Percentiles rank a stretch among this genome's conserved stretches.
phyloP scores from a whole-genome alignment of 2,797 vertebrate species.

The Lepus oiostolus region DNA sequence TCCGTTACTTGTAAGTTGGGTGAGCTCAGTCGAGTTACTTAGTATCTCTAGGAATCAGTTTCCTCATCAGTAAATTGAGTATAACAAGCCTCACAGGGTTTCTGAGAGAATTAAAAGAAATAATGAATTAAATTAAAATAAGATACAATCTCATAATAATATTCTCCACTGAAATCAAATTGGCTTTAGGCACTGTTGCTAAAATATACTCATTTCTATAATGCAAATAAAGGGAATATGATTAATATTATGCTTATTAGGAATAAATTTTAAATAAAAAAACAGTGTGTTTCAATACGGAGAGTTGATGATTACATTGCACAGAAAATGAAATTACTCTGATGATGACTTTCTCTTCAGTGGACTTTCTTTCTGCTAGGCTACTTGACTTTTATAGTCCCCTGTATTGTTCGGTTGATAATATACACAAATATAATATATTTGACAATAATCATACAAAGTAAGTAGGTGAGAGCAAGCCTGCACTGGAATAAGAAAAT shows the following conservation, averaged over 20 bases:
- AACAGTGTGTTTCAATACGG: slow-evolving; percentile 61
- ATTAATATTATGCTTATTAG: slow-evolving; percentile 68
- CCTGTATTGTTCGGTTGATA: not conserved
- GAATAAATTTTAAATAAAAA: slow-evolving; percentile 69
- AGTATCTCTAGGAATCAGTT: not conserved
- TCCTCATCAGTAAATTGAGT: slow-evolving; percentile 31
- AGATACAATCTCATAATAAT: slow-evolving; percentile 54
- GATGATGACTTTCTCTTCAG: slow-evolving; percentile 69
- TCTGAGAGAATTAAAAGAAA: slow-evolving; percentile 20
- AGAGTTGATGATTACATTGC: not conserved
- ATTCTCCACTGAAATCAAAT: not conserved
- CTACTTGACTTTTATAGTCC: slow-evolving; percentile 59
- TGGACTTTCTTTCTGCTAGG: slow-evolving; percentile 48
- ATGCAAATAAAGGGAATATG: slow-evolving; percentile 61
- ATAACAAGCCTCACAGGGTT: not conserved
- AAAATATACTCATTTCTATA: slow-evolving; percentile 68
- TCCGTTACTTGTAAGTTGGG: not conserved
- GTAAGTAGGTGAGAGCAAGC: not conserved
- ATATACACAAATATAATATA: not conserved
- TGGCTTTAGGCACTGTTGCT: slow-evolving; percentile 71
- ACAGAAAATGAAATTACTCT: slow-evolving; percentile 67
- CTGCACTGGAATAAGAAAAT: not conserved
- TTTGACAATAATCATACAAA: not conserved
- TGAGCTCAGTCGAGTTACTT: not conserved
- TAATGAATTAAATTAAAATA: not conserved